These are phyloP conservation scores for Sus cebifrons DNA, from an alignment of 2,797 vertebrate genomes.

Conservation along the genomic window DNA sequence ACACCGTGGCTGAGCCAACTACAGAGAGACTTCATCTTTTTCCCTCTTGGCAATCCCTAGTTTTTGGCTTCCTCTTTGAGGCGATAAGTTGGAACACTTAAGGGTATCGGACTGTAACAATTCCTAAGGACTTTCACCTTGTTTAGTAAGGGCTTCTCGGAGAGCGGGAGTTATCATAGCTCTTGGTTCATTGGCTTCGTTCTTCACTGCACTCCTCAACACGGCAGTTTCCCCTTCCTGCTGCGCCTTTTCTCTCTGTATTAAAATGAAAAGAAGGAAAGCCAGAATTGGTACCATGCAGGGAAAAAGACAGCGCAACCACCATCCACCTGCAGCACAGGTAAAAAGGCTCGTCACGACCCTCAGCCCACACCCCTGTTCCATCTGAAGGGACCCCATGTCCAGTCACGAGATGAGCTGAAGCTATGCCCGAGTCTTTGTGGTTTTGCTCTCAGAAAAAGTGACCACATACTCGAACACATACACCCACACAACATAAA, in stretches of 20 bases:
- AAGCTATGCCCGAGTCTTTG: not conserved
- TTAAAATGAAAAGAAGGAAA: constrained; percentile 69
- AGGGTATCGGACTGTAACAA: not conserved
- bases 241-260: constrained; percentile 86
- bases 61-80: not conserved
- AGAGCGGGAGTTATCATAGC: constrained; percentile 97
- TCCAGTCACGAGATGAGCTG: not conserved
- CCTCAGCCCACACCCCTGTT: not conserved
- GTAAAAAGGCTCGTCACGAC: not conserved
- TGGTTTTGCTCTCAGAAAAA: not conserved
- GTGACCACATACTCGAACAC: not conserved
- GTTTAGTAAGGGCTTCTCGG: constrained; percentile 95
- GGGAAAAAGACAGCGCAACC: not conserved
- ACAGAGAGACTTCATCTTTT: not conserved
- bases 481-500: not conserved
- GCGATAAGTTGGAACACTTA: not conserved
- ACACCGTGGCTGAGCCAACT: not conserved
- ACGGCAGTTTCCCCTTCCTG: constrained; percentile 67
- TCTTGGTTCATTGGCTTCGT: constrained; percentile 90
- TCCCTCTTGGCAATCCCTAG: not conserved
- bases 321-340: rapidly evolving
- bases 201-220: constrained; percentile 66
- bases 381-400: not conserved
- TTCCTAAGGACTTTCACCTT: constrained; percentile 91
- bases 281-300: not conserved